These are phyloP conservation scores for Picathartes gymnocephalus DNA, from an alignment of 2,113 vertebrate genomes.

Conservation along the genomic window DNA sequence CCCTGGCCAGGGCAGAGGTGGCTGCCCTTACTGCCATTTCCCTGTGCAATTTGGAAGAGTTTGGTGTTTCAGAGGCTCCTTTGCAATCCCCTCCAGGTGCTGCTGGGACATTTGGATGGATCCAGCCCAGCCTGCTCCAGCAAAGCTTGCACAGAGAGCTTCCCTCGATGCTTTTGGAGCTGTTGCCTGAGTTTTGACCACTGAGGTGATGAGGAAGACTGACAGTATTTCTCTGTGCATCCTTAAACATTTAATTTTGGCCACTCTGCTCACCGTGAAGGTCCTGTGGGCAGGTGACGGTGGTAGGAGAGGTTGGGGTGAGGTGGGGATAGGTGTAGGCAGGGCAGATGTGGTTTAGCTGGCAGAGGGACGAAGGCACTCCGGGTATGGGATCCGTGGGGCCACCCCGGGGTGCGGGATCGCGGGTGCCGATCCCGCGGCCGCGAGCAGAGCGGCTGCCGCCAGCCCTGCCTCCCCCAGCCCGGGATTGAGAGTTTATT, in stretches of 20 bases:
- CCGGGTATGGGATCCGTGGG: not conserved
- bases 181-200: not conserved
- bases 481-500: constrained; percentile 68
- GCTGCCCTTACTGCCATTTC: not conserved
- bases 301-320: fast-evolving
- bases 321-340: not conserved
- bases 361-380: not conserved
- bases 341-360: not conserved
- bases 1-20: not conserved
- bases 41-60: not conserved
- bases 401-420: not conserved
- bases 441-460: not conserved
- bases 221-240: fast-evolving
- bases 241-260: not conserved
- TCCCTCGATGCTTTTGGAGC: fast-evolving
- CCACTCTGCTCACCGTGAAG: fast-evolving
- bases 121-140: not conserved
- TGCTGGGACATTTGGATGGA: not conserved
- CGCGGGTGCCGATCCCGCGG: not conserved
- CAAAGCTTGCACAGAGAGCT: not conserved
- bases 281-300: fast-evolving
- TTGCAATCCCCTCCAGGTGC: not conserved
- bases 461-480: constrained; percentile 15
- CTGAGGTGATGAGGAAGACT: fast-evolving
- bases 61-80: fast-evolving